Conservation (phyloP, 2,113 vertebrate genomes). For the Gyps fulvus region DNA sequence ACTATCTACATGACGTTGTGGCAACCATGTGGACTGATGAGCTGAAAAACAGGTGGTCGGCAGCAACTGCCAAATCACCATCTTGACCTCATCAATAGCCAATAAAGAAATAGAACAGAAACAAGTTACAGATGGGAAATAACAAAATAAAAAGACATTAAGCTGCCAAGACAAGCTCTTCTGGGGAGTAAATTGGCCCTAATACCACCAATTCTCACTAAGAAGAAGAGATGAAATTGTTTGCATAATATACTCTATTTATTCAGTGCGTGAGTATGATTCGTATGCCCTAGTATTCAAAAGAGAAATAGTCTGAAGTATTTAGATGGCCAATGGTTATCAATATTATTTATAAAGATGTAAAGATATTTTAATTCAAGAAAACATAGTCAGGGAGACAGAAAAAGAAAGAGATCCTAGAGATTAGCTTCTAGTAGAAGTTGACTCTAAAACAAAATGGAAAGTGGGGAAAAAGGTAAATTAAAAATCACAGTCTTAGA, state of each 20-base stretch:
- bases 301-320: not conserved
- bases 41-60: not conserved
- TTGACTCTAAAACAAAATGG: not conserved
- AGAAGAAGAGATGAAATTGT: not conserved
- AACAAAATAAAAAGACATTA: not conserved
- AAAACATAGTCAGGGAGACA: not conserved
- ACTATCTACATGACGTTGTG: fast-evolving
- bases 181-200: not conserved
- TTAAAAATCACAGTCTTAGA: not conserved
- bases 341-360: not conserved
- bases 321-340: not conserved
- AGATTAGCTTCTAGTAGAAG: not conserved
- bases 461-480: not conserved
- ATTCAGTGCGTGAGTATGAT: not conserved
- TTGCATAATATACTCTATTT: not conserved
- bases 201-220: not conserved
- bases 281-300: not conserved
- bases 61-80: not conserved
- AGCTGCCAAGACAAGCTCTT: not conserved
- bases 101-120: constrained; percentile 3
- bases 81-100: constrained; percentile 14
- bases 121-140: constrained; percentile 32
- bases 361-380: not conserved
- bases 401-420: not conserved
- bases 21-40: not conserved